phyloP scores from a whole-genome alignment of 2,113 vertebrate species.

The Acrocephalus kingi region DNA sequence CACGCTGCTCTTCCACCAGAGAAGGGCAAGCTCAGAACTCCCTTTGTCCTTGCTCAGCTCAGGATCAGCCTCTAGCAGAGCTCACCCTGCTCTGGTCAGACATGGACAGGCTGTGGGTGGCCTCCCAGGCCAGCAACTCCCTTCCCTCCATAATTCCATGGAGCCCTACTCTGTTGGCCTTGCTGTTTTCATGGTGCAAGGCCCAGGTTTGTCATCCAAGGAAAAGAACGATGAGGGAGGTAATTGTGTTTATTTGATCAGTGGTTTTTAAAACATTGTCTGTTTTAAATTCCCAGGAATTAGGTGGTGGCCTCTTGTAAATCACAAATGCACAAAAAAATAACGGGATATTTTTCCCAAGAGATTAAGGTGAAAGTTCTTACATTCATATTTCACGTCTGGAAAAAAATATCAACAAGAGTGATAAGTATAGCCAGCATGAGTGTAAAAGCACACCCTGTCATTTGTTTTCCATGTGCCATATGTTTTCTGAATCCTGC shows the following conservation, averaged over 20 bases:
- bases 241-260: constrained; percentile 31
- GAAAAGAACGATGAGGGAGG: neutral
- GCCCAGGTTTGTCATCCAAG: neutral
- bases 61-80: neutral
- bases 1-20: neutral
- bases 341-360: constrained; percentile 9
- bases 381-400: constrained; percentile 50
- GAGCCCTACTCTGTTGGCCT: neutral
- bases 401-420: constrained; percentile 52
- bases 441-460: constrained; percentile 65
- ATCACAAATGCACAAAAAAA: constrained; percentile 31
- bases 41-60: fast-evolving
- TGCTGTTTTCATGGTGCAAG: neutral
- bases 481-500: constrained; percentile 71
- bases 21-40: neutral
- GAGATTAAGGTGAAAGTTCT: constrained; percentile 51
- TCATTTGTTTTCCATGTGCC: constrained; percentile 67
- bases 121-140: neutral
- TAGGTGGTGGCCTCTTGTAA: constrained; percentile 15
- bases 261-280: neutral
- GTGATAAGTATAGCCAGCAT: constrained; percentile 62
- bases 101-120: constrained; percentile 1
- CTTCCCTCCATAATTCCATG: neutral
- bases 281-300: neutral
- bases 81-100: neutral